phyloP scores from a whole-genome alignment of 2,888 invertebrate species.

The Lasioglossum oenotherae region DNA sequence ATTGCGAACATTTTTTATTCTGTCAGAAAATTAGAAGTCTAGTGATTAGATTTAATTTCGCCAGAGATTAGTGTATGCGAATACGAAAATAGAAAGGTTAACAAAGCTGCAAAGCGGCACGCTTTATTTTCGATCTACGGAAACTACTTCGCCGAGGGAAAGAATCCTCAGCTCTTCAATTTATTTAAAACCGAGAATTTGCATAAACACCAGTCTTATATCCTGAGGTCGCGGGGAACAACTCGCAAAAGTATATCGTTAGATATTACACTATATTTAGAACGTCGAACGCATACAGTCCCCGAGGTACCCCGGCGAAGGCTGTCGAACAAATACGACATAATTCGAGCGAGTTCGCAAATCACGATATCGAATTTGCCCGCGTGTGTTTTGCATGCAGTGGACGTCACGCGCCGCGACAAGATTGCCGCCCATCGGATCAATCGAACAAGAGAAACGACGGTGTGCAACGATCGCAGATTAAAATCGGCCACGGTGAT shows the following conservation, averaged over 20 bases:
- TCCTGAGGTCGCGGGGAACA: background rate
- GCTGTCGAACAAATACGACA: slow-evolving; percentile 34
- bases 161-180: background rate
- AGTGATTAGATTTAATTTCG: no score
- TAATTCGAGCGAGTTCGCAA: slow-evolving; percentile 28
- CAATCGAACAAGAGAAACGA: slow-evolving; percentile 34
- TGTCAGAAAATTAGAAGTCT: no score
- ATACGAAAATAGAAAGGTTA: no score
- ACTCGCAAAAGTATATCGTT: slow-evolving; percentile 14
- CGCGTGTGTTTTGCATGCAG: slow-evolving; percentile 17
- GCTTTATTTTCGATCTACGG: background rate
- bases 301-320: slow-evolving; percentile 1
- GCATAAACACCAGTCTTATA: background rate
- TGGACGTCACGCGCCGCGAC: slow-evolving; percentile 8
- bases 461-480: slow-evolving; percentile 22
- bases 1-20: no score
- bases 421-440: slow-evolving; percentile 32
- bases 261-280: slow-evolving; percentile 18
- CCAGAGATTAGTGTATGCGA: no score
- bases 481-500: slow-evolving; percentile 22
- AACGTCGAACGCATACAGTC: slow-evolving; percentile 19
- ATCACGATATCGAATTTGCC: slow-evolving; percentile 36
- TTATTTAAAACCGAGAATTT: background rate
- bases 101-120: background rate
- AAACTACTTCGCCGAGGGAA: background rate